Evolutionary conservation across 2,113 vertebrate species (phyloP).

Genomic region (Aegypius monachus): DNA sequence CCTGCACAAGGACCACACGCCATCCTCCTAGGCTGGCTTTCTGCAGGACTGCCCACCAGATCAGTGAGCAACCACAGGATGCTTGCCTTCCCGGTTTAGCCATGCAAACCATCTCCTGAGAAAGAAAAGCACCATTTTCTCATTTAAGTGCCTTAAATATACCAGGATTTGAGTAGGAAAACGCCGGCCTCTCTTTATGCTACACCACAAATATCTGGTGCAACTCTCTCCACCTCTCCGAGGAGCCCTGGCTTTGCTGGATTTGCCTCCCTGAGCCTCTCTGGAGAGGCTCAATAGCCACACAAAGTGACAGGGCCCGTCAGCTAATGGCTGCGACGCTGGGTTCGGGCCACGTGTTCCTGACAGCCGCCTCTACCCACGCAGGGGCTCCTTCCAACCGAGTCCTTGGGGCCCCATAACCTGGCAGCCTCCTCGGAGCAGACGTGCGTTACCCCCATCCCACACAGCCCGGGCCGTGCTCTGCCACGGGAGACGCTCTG

Average conservation of each 20-base stretch:
- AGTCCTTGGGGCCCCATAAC: not conserved
- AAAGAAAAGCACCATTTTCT: not conserved
- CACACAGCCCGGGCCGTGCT: not conserved
- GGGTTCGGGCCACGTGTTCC: not conserved
- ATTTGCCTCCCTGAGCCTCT: not conserved
- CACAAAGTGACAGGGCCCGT: not conserved
- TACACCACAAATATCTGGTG: not conserved
- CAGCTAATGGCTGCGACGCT: not conserved
- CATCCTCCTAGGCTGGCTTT: not conserved
- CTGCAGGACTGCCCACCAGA: not conserved
- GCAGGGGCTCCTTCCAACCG: not conserved
- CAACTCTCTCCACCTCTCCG: not conserved
- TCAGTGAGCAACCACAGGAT: not conserved
- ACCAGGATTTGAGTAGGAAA: not conserved
- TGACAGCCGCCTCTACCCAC: not conserved
- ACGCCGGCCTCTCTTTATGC: not conserved
- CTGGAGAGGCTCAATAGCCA: not conserved
- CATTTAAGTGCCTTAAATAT: not conserved
- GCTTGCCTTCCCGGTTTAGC: not conserved
- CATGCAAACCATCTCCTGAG: not conserved
- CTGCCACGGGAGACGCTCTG: not conserved
- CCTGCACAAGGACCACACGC: rapidly evolving
- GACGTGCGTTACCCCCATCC: not conserved
- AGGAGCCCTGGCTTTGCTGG: not conserved
- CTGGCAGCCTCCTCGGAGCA: not conserved